phyloP scores from a whole-genome alignment of 2,113 vertebrate species.

The Chinchilla lanigera region DNA sequence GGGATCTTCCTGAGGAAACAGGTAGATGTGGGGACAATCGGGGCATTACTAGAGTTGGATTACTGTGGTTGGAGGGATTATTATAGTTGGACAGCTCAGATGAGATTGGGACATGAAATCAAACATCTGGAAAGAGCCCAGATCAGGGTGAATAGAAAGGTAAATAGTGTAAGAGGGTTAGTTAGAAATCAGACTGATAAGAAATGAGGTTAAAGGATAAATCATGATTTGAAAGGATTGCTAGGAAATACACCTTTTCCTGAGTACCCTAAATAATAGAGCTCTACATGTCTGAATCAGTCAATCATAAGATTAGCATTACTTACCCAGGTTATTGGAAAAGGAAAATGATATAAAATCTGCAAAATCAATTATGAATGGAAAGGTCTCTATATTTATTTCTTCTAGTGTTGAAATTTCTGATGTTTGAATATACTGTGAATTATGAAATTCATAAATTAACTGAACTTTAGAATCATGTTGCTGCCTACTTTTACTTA shows the following conservation, averaged over 20 bases:
- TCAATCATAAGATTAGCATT: neutral
- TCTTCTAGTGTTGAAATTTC: slow-evolving; percentile 6
- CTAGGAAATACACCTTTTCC: neutral
- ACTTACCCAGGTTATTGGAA: neutral
- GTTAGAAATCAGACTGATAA: neutral
- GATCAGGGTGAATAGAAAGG: neutral
- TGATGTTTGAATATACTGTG: neutral
- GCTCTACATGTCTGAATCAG: neutral
- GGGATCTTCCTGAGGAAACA: neutral
- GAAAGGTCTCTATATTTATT: neutral
- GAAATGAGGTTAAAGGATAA: neutral
- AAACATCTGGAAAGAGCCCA: neutral
- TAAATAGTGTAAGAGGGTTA: neutral
- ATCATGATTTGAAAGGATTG: neutral
- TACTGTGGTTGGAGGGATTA: neutral
- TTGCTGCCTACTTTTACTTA: neutral
- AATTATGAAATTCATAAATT: neutral
- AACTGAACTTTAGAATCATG: neutral
- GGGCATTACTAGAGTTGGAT: neutral
- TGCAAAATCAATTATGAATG: neutral
- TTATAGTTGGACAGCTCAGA: neutral
- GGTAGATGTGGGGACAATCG: neutral
- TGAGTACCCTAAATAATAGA: neutral
- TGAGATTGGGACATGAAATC: neutral
- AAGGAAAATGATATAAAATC: neutral